These are phyloP conservation scores for Pipistrellus kuhlii DNA, from an alignment of 2,797 vertebrate genomes.

Conservation along the genomic window DNA sequence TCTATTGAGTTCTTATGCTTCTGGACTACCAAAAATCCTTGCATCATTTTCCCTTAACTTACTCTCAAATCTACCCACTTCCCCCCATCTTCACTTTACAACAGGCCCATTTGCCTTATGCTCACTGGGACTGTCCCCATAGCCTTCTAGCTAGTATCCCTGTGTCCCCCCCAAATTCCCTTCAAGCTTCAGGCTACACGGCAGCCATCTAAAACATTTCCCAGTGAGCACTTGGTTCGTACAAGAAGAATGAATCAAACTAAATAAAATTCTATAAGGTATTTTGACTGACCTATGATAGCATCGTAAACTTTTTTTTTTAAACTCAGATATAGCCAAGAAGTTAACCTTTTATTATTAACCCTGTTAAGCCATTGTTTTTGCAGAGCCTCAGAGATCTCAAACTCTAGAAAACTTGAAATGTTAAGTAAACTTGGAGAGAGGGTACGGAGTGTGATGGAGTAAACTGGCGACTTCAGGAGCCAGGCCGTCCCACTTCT, in stretches of 20 bases:
- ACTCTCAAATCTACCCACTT: neutral
- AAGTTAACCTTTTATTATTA: slow-evolving; percentile 38
- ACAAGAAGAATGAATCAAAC: neutral
- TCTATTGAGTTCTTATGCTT: no score
- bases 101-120: neutral
- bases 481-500: neutral
- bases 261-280: neutral
- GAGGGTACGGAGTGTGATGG: neutral
- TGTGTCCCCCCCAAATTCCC: neutral
- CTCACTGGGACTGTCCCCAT: no score
- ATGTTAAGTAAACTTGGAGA: neutral
- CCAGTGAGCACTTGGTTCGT: neutral
- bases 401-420: slow-evolving; percentile 27
- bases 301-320: neutral
- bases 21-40: neutral
- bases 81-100: neutral
- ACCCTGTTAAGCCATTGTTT: neutral
- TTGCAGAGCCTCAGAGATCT: neutral
- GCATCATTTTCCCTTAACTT: neutral
- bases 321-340: neutral
- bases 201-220: neutral
- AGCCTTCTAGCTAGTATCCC: neutral
- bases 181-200: neutral
- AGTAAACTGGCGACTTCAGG: neutral
- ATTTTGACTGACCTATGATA: neutral